Base-by-base conservation (phyloP, 2,113 vertebrate genomes). In the Tetrao urogallus region DNA sequence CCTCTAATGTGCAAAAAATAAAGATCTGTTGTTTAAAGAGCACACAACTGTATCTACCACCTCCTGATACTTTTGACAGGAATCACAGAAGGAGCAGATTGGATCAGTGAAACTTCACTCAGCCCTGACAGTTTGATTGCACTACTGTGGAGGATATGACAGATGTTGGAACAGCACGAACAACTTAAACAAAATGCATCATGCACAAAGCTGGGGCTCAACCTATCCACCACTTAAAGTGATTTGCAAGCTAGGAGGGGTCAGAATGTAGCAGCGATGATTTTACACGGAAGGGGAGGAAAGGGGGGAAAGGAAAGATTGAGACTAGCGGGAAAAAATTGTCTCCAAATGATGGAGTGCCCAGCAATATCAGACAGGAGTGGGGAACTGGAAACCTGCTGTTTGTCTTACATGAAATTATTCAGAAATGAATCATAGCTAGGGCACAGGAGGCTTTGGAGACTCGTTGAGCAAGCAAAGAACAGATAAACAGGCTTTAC, bases 121-220 rank as follows among this genome's bases (percentile, higher is more conserved):
- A 93, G 79, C 82, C 81, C 79, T 96, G 96, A 89, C 89, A 96
- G 88, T 93, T 93, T 93, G 90, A 95, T 93, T 96, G 90, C 70
- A 45, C 65, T 96, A 82, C 94, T 86, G 67, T 60, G 90, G 84
- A 94, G 86, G 92, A 75, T 88, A 92, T 94, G 94, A 94, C 94
- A 96, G 96, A 95, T 94, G 96, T 76, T 87, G 63, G 70, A 94
- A 72, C 77, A 85, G 86, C 90, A 92, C 65, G 47, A 96, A 74
- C 47, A 90, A 77, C 64, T 67, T 64, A 89, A 89, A 80, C 92
- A 93, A 92, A 94, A 93, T 94, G 58, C 64, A 86, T 76, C 66
- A 86, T 50, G 82, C 64, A 38, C 93, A 86, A 81, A 67, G 56
- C 71, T 67, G 82, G 36, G 36, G 28, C 79, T 83, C 73, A 72